phyloP scores from a whole-genome alignment of 2,888 invertebrate genomes.

The Meiosimyza decipiens region DNA sequence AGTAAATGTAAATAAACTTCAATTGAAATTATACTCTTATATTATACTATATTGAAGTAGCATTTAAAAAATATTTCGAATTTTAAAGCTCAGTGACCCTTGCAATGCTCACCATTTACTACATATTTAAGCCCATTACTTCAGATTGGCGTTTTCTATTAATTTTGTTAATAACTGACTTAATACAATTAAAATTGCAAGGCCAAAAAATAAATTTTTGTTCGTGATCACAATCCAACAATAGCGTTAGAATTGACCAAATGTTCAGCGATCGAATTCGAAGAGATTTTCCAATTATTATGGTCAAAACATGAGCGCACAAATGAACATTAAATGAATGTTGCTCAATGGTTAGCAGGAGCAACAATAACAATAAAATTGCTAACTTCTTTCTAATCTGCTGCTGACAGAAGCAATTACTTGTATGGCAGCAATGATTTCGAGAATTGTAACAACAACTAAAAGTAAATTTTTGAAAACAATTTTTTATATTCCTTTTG shows the following conservation, averaged over 20 bases:
- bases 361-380: conserved; percentile 27
- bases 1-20: no score
- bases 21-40: no score
- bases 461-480: no score
- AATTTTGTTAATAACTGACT: conserved; percentile 36
- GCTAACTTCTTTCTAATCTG: conserved; percentile 38
- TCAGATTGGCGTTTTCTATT: conserved; percentile 36
- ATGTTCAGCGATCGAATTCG: neutral
- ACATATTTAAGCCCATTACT: conserved; percentile 6
- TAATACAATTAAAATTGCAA: conserved; percentile 11
- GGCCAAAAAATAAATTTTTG: conserved; percentile 11
- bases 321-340: neutral
- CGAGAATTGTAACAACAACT: neutral
- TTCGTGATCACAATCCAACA: neutral
- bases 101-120: no score
- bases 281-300: neutral
- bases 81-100: no score
- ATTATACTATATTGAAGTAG: no score
- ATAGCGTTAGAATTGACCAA: neutral
- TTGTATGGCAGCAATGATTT: neutral
- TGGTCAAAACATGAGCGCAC: neutral
- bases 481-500: no score
- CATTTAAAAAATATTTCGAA: no score
- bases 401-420: conserved; percentile 44
- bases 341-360: conserved; percentile 7